Base-by-base conservation (phyloP, 2,888 invertebrate genomes). In the Lasioglossum pauxillum region DNA sequence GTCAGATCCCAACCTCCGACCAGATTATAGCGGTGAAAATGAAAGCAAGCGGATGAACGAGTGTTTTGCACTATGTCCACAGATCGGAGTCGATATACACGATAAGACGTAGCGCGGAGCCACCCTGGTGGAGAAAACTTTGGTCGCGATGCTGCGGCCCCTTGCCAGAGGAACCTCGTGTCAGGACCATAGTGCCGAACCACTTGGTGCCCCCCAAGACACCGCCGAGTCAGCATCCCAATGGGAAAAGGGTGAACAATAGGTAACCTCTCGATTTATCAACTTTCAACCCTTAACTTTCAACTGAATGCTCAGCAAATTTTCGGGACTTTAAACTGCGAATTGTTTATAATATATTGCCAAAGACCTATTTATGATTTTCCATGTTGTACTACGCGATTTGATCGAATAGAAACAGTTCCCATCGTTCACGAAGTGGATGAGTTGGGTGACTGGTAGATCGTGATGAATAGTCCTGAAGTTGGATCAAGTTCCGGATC, bases 51-150 rank as follows among this genome's bases (percentile, higher is more conserved):
- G 19, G 35, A 8, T 67, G 19, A 19, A 69, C 69, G 73, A 27
- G 19, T 27, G 53, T 46, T n/a, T 74, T 67, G 5, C 38, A 27
- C 35, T 31, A 44, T 80, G 53, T 60, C 88, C 73, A 14, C 79
- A 95, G 95, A 90, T 98, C 98, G 14, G 98, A 98, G 95, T 98
- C 98, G 81, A 98, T 98, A 89, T 98, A 98, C 95, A 98, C 98
- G 4, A 96, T 98, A 92, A 96, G 98, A 85, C 97, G 98, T 89
- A 96, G 97, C 81, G 97, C 97, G 31, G 97, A 96, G 1, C 97
- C 97, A 23, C 96, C 97, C 0, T 96, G 97, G 92, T 98, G 97
- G 97, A 96, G 97, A 84, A 96, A 97, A 85, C 95, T 97, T 27
- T 95, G 94, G 95, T 92, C 94, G 8, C 90, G 93, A 72, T 95